These are phyloP conservation scores for Oegoconia quadripuncta DNA, from an alignment of 2,888 invertebrate genomes.

Conservation along the genomic window DNA sequence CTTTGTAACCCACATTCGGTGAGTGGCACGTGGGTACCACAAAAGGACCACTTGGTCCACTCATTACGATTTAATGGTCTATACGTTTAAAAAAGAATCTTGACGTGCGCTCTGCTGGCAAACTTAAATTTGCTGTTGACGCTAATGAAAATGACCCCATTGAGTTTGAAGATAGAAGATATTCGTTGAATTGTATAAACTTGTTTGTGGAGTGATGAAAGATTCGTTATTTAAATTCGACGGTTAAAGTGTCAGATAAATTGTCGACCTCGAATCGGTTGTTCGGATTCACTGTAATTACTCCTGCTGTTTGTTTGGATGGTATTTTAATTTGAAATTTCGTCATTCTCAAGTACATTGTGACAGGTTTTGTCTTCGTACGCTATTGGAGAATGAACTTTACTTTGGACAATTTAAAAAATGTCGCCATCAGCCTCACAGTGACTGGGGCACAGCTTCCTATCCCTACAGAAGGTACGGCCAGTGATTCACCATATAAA, in stretches of 20 bases:
- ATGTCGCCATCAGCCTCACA: no score
- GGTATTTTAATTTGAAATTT: constrained; percentile 52
- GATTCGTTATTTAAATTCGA: constrained; percentile 67
- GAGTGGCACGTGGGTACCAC: constrained; percentile 71
- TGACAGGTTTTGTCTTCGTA: constrained; percentile 13
- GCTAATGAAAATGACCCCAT: constrained; percentile 26
- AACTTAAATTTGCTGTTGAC: constrained; percentile 9
- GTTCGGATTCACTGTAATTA: constrained; percentile 72
- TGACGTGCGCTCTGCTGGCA: constrained; percentile 53
- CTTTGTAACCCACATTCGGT: constrained; percentile 50
- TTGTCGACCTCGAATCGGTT: constrained; percentile 67
- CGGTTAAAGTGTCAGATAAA: constrained; percentile 70
- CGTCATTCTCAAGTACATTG: constrained; percentile 11
- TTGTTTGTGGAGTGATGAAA: constrained; percentile 46
- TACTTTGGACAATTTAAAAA: not conserved
- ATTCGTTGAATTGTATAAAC: constrained; percentile 15
- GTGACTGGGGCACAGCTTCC: no score
- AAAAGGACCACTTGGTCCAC: constrained; percentile 68
- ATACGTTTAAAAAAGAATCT: constrained; percentile 59
- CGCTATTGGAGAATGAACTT: not conserved
- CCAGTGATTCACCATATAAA: no score
- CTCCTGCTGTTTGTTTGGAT: constrained; percentile 35
- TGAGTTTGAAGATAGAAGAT: constrained; percentile 15
- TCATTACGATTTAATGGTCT: constrained; percentile 77
- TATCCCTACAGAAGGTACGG: no score